These are phyloP conservation scores for Toxostoma redivivum DNA, from an alignment of 2,113 vertebrate species.

Conservation along the genomic window DNA sequence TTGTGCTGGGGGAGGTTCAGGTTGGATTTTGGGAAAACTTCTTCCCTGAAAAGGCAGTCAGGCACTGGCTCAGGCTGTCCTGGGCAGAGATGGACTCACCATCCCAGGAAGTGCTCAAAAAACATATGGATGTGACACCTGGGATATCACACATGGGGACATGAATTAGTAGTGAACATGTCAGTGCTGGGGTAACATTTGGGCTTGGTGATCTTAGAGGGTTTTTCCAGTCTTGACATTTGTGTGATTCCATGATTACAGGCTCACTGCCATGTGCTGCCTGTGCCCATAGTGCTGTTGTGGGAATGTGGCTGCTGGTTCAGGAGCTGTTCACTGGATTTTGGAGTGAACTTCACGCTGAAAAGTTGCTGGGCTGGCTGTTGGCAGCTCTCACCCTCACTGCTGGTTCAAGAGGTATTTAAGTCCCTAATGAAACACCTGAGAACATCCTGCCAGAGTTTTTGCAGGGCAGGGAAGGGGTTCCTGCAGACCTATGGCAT, in stretches of 20 bases:
- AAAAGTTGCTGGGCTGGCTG: neutral
- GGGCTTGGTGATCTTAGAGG: neutral
- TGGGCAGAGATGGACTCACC: neutral
- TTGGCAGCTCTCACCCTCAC: neutral
- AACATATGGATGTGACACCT: neutral
- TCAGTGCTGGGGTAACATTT: neutral
- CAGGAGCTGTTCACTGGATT: neutral
- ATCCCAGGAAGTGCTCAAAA: neutral
- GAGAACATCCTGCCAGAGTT: neutral
- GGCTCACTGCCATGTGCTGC: neutral
- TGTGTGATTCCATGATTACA: neutral
- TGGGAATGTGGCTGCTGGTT: neutral
- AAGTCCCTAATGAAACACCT: neutral
- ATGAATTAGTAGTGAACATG: neutral
- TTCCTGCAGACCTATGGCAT: neutral
- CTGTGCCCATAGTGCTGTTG: neutral
- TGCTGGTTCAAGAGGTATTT: neutral
- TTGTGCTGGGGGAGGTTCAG: neutral
- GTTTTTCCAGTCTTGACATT: neutral
- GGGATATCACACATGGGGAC: neutral
- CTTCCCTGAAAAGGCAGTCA: neutral
- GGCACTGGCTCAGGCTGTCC: neutral
- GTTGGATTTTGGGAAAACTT: neutral
- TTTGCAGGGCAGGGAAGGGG: neutral
- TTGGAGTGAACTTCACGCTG: rapidly evolving